These are phyloP conservation scores for Lithosia quadra DNA, from an alignment of 2,888 invertebrate genomes.

Conservation along the genomic window DNA sequence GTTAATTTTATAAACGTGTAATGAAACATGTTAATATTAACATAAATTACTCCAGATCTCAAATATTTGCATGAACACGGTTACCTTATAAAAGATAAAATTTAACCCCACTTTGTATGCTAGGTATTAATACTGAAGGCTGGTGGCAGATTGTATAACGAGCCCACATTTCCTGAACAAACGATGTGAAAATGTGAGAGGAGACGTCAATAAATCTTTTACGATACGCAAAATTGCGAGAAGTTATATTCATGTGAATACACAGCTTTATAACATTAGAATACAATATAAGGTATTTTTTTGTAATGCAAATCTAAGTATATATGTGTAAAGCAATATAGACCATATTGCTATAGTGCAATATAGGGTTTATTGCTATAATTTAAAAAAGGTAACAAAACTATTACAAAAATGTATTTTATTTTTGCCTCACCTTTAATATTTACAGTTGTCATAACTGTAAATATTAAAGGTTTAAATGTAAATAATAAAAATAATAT, in stretches of 20 bases:
- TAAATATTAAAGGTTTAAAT: too few species aligned
- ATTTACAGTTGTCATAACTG: too few species aligned
- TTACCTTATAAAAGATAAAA: background rate
- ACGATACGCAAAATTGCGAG: constrained; percentile 4
- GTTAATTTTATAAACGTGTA: background rate
- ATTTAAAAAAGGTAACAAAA: too few species aligned
- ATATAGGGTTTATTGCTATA: too few species aligned
- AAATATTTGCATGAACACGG: constrained; percentile 3
- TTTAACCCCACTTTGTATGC: background rate
- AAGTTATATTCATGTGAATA: background rate
- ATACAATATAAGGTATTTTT: too few species aligned
- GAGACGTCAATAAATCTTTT: background rate
- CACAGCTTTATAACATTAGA: background rate
- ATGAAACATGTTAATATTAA: background rate
- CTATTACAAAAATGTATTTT: too few species aligned
- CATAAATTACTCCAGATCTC: background rate
- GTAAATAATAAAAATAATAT: too few species aligned
- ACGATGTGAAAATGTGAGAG: background rate
- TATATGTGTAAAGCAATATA: too few species aligned
- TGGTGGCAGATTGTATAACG: constrained; percentile 3
- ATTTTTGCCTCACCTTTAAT: too few species aligned
- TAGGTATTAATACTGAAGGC: background rate
- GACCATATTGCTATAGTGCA: too few species aligned
- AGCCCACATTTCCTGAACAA: background rate
- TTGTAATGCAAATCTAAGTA: too few species aligned